These are phyloP conservation scores for Fistularia tabacaria DNA, from an alignment of 2,797 vertebrate species.

Conservation along the genomic window DNA sequence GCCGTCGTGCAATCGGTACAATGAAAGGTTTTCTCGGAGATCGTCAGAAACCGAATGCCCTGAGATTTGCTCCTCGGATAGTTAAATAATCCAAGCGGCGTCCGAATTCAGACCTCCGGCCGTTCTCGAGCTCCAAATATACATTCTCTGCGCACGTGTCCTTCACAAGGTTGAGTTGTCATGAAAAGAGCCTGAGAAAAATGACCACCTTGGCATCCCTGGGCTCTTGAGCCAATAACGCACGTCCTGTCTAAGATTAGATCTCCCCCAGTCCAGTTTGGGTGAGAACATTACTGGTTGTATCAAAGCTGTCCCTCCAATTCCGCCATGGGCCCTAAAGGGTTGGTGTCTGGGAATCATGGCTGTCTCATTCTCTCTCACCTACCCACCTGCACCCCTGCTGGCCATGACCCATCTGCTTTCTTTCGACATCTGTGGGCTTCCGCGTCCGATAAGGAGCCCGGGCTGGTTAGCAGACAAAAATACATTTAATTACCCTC, in stretches of 20 bases:
- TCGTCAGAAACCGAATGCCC: too few species aligned
- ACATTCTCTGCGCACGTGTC: too few species aligned
- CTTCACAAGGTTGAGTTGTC: constrained; percentile 18
- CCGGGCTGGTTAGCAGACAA: constrained; percentile 56
- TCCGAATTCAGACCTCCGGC: too few species aligned
- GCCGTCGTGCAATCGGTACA: too few species aligned
- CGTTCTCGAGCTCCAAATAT: too few species aligned
- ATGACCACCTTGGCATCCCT: constrained; percentile 12
- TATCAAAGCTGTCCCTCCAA: constrained; percentile 70
- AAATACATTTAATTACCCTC: constrained; percentile 68
- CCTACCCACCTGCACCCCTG: constrained; percentile 53
- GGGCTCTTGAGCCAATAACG: constrained; percentile 21
- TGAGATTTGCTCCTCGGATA: too few species aligned
- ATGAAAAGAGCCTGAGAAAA: constrained; percentile 18
- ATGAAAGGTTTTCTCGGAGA: too few species aligned
- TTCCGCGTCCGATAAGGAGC: constrained; percentile 55
- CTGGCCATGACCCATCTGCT: constrained; percentile 65
- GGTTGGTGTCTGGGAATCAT: constrained; percentile 64
- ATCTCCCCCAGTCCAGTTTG: constrained; percentile 45
- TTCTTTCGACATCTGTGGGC: constrained; percentile 57
- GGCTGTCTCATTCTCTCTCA: constrained; percentile 57
- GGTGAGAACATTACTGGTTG: constrained; percentile 58
- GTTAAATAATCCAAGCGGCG: too few species aligned
- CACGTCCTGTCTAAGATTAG: constrained; percentile 48
- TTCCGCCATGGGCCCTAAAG: constrained; percentile 60